Evolutionary conservation across 1,140 invertebrate genomes (phyloP), one percentile per base, ranked within the genome.

Genomic region (Bilobella aurantiaca): DNA sequence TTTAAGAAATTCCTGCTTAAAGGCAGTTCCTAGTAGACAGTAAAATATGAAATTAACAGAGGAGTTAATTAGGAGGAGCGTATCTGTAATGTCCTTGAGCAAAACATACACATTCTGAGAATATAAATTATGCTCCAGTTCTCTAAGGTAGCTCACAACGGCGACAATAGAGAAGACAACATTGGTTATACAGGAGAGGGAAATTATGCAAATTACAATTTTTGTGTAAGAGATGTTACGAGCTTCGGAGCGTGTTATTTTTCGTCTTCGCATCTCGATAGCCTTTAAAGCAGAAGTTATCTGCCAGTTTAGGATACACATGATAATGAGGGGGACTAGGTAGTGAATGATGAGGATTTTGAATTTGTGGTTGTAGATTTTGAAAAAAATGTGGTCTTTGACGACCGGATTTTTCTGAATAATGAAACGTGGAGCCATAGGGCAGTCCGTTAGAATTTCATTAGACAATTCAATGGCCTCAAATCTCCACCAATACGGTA

Each of bases 191-290:
- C 49, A 53, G 21, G 49, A 53, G 8, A 53, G 21, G 12, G 49
- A 53, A 23, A 53, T 53, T 8, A 53, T 23, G 23, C 49, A 53
- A 23, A 53, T 53, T 12, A 53, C 49, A 23, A 53, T 53, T 23
- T 53, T 53, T 53, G 49, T 53, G 49, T 53, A 53, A 23, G 49
- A 53, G 25, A 53, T 53, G 23, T 53, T 53, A 5, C 49, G 14
- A 3, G 49, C 49, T 53, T 53, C 49, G 49, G 49, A 53, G 14
- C 49, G 12, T 18, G 49, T 53, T 5, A 53, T 53, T 23, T 23
- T 8, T 14, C 49, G 12, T 23, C 49, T 53, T 23, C 49, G 49
- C 49, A 18, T 53, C 21, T 53, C 49, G 5, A 53, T 53, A 8
- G 5, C 14, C 49, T 53, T 53, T 5, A 53, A 23, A 5, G 49